Conservation (phyloP, 2,797 vertebrate genomes). For the Coranthus polyacanthus region DNA sequence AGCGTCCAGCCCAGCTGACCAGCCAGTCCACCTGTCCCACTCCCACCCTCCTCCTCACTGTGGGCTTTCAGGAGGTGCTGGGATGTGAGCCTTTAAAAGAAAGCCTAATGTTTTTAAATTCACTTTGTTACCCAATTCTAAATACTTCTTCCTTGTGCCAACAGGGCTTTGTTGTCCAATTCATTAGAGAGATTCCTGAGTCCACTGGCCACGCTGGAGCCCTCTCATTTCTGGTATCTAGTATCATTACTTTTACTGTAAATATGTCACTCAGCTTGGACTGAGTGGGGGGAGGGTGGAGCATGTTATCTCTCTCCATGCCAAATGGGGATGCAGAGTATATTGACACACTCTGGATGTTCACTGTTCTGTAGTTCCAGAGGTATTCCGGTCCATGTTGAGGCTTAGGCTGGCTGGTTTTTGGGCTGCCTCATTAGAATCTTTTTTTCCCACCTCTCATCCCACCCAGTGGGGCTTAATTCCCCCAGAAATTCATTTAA, state of each 20-base stretch:
- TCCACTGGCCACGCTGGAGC: conserved; percentile 86
- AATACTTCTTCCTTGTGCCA: conserved; percentile 88
- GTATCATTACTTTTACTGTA: conserved; percentile 86
- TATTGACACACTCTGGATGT: conserved; percentile 68
- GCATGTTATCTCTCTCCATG: conserved; percentile 72
- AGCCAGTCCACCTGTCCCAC: conserved; percentile 60
- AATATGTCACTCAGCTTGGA: conserved; percentile 80
- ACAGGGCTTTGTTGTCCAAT: conserved; percentile 89
- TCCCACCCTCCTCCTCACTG: conserved; percentile 51
- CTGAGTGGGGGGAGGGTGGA: conserved; percentile 60
- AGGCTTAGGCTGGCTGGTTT: conserved; percentile 35
- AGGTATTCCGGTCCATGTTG: conserved; percentile 48
- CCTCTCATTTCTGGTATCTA: conserved; percentile 87
- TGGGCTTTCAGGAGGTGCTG: conserved; percentile 60
- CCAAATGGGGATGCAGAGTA: conserved; percentile 75
- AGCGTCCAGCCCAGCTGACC: conserved; percentile 46
- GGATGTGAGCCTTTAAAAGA: conserved; percentile 62
- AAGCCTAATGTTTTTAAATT: conserved; percentile 75
- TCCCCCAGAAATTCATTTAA: too few relatives aligned
- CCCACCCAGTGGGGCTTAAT: too few relatives aligned
- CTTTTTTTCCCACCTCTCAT: conserved; percentile 3
- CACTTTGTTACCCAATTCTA: conserved; percentile 81
- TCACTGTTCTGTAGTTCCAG: conserved; percentile 54
- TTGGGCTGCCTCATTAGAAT: conserved; percentile 31
- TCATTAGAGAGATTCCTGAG: conserved; percentile 88